Percentiles rank a stretch among this genome's conserved stretches.
These are phyloP conservation scores for Athripsodes cinereus DNA, from an alignment of 2,888 invertebrate species.

Conservation along the genomic window DNA sequence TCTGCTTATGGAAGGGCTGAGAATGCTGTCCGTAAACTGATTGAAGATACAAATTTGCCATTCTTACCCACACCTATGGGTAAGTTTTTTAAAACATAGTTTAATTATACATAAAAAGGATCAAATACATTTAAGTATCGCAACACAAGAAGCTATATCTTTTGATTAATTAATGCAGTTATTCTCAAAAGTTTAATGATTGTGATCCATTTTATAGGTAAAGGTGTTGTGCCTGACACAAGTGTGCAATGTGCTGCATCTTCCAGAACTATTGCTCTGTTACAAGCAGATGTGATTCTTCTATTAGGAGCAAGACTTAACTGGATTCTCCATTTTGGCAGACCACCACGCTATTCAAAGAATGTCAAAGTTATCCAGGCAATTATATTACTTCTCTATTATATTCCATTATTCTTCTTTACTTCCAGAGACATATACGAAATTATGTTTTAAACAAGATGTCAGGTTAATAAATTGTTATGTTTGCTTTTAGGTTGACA, in stretches of 20 bases:
- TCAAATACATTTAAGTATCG: not conserved
- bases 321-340: slow-evolving; percentile 97
- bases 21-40: slow-evolving; percentile 59
- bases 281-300: slow-evolving; percentile 82
- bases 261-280: slow-evolving; percentile 80
- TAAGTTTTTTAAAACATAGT: too few species aligned
- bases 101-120: not conserved
- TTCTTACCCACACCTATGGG: slow-evolving; percentile 96
- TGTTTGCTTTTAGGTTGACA: slow-evolving; percentile 60
- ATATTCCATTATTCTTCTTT: not conserved
- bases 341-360: slow-evolving; percentile 73
- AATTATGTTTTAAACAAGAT: too few species aligned
- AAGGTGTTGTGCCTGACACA: slow-evolving; percentile 70
- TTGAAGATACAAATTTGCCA: slow-evolving; percentile 69
- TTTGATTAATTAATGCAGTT: not conserved
- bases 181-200: too few species aligned
- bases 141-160: not conserved
- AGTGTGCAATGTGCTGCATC: slow-evolving; percentile 72
- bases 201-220: slow-evolving; percentile 41
- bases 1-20: slow-evolving; percentile 80
- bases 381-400: not conserved
- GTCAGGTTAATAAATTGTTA: too few species aligned
- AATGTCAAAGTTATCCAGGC: slow-evolving; percentile 88
- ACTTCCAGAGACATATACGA: too few species aligned
- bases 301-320: slow-evolving; percentile 88